phyloP scores from a whole-genome alignment of 2,888 invertebrate genomes.

The Isotomurus palustris region DNA sequence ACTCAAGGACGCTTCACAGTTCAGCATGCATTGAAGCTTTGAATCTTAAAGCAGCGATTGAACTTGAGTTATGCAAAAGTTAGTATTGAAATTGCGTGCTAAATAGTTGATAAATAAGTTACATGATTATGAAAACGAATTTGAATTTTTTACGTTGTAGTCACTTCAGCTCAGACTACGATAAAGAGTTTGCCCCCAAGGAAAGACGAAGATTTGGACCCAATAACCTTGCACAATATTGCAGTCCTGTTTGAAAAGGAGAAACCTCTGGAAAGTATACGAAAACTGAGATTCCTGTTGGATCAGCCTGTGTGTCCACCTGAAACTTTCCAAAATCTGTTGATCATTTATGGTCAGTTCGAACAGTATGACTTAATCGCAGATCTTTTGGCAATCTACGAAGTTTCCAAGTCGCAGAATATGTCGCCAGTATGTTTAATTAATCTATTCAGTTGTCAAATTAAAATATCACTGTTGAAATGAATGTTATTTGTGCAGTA shows the following conservation, averaged over 20 bases:
- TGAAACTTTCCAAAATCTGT: conserved; percentile 93
- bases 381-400: conserved; percentile 95
- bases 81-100: not conserved
- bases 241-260: conserved; percentile 85
- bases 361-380: conserved; percentile 97
- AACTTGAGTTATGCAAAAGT: conserved; percentile 64
- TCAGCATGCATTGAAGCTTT: conserved; percentile 97
- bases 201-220: conserved; percentile 94
- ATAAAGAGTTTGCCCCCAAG: conserved; percentile 85
- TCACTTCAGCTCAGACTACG: conserved; percentile 79
- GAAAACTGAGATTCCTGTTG: conserved; percentile 86
- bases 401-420: conserved; percentile 91
- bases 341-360: conserved; percentile 92
- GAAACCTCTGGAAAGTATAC: conserved; percentile 87
- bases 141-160: conserved; percentile 50
- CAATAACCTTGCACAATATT: conserved; percentile 94
- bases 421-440: conserved; percentile 66
- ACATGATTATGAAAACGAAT: not conserved
- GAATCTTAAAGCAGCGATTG: conserved; percentile 96
- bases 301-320: conserved; percentile 95
- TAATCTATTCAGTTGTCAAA: not conserved
- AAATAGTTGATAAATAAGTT: not conserved
- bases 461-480: not conserved
- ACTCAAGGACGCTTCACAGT: conserved; percentile 85
- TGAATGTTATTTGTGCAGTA: conserved; percentile 56